A percentile compares a stretch with the other conserved stretches of the same genome.
Conservation (phyloP, 37 sponge, comb jelly and placozoan genomes). For the Mnemiopsis leidyi region DNA sequence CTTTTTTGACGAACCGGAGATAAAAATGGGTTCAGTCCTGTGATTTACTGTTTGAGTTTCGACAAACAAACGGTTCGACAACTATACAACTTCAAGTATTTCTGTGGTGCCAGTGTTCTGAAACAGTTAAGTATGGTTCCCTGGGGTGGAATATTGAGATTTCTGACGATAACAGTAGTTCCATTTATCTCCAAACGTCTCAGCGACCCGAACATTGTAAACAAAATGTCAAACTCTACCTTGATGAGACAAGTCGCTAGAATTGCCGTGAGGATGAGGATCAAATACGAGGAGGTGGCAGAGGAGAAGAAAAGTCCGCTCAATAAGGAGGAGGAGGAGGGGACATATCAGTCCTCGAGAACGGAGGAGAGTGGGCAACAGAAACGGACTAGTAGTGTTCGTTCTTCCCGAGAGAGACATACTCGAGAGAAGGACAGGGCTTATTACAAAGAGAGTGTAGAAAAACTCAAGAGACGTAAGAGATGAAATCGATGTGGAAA, state of each 20-base stretch:
- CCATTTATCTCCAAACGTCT: background rate
- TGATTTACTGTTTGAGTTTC: no score
- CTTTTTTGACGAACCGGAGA: no score
- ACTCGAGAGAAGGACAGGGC: background rate
- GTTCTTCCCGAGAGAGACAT: background rate
- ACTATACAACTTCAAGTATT: no score
- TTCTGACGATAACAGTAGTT: background rate
- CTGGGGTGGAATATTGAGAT: background rate
- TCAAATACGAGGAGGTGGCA: background rate
- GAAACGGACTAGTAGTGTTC: background rate
- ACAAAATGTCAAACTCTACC: constrained; percentile 27
- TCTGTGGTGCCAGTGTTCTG: no score
- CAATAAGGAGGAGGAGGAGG: background rate
- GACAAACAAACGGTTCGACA: no score
- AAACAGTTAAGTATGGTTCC: constrained; percentile 4
- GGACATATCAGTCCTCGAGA: background rate
- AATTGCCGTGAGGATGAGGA: constrained; percentile 15
- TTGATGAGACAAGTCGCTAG: background rate
- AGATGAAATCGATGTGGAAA: no score
- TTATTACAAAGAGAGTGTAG: background rate
- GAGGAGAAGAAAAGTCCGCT: constrained; percentile 14
- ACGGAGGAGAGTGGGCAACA: background rate
- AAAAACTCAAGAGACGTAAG: background rate
- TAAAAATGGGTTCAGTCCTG: no score
- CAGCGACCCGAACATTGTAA: constrained; percentile 15